phyloP scores from a whole-genome alignment of 2,797 vertebrate species.

The Dicrostonyx torquatus region DNA sequence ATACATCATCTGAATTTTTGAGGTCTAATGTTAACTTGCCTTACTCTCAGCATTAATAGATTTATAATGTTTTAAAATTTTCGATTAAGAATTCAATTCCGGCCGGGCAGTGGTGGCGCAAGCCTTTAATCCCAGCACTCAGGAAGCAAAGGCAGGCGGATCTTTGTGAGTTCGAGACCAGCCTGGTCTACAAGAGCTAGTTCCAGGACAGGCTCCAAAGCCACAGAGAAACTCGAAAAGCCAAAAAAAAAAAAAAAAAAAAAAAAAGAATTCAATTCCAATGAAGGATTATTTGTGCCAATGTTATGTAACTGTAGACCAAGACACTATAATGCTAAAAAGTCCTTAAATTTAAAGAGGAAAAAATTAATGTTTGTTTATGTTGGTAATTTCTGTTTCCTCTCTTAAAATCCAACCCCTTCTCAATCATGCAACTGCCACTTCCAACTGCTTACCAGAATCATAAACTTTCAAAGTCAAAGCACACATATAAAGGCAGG shows the following conservation, averaged over 20 bases:
- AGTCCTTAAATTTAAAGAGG: neutral
- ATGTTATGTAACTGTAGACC: neutral
- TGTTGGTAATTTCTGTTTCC: neutral
- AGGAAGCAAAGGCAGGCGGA: no score
- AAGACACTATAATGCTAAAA: neutral
- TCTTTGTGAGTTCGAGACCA: no score
- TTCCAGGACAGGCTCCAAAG: no score
- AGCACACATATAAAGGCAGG: neutral
- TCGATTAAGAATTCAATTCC: constrained; percentile 24
- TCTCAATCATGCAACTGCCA: constrained; percentile 30
- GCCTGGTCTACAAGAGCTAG: no score
- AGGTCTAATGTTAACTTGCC: constrained; percentile 2
- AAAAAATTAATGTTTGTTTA: neutral
- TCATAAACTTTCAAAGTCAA: constrained; percentile 36
- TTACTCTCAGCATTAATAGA: neutral
- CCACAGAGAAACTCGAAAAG: no score
- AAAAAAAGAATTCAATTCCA: constrained; percentile 38
- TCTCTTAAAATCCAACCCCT: neutral
- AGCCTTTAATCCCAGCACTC: no score
- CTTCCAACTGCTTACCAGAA: neutral
- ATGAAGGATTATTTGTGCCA: constrained; percentile 18
- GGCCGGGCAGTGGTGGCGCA: no score
- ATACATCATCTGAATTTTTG: constrained; percentile 1
- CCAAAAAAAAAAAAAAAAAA: no score
- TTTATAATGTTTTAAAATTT: constrained; percentile 16